Percentiles rank a stretch among this genome's conserved stretches.
Conservation (phyloP, 2,797 vertebrate species). For the Melanotaenia nigrans region DNA sequence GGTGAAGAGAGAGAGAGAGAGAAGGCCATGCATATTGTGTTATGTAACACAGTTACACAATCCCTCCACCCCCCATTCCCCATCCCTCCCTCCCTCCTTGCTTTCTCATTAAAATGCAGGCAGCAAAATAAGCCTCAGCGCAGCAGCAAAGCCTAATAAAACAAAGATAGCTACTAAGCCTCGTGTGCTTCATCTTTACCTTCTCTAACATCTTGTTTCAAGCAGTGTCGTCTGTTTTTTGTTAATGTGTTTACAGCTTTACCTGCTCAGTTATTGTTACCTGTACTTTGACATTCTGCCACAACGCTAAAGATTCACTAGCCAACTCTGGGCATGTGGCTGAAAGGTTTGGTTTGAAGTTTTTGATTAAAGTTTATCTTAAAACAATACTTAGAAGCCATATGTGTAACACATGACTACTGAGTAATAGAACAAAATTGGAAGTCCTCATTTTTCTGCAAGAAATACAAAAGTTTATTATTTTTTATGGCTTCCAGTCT, state of each 20-base stretch:
- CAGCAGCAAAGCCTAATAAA: slow-evolving; percentile 64
- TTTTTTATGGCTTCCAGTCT: neutral
- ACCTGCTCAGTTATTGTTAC: slow-evolving; percentile 3
- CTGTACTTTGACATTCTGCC: neutral
- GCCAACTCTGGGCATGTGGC: neutral
- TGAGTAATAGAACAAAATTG: too few species aligned
- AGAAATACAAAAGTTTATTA: too few species aligned
- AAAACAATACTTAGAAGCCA: neutral
- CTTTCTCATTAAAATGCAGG: slow-evolving; percentile 76
- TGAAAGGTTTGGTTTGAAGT: neutral
- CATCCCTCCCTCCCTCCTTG: slow-evolving; percentile 24
- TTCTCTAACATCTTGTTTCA: slow-evolving; percentile 37
- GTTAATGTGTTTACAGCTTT: slow-evolving; percentile 29
- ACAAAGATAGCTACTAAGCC: slow-evolving; percentile 47
- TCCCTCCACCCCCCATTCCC: slow-evolving; percentile 23
- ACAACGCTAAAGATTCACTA: neutral
- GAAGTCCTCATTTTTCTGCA: too few species aligned
- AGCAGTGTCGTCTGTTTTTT: slow-evolving; percentile 17
- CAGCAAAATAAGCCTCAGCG: slow-evolving; percentile 65
- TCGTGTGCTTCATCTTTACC: slow-evolving; percentile 41
- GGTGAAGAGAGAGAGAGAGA: slow-evolving; percentile 42
- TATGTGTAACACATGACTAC: neutral
- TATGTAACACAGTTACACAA: slow-evolving; percentile 81
- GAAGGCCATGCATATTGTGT: slow-evolving; percentile 67
- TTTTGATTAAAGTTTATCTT: neutral